Percentiles rank a stretch among this genome's conserved stretches.
Conservation (phyloP, 2,113 vertebrate species). For the Centropristis striata region DNA sequence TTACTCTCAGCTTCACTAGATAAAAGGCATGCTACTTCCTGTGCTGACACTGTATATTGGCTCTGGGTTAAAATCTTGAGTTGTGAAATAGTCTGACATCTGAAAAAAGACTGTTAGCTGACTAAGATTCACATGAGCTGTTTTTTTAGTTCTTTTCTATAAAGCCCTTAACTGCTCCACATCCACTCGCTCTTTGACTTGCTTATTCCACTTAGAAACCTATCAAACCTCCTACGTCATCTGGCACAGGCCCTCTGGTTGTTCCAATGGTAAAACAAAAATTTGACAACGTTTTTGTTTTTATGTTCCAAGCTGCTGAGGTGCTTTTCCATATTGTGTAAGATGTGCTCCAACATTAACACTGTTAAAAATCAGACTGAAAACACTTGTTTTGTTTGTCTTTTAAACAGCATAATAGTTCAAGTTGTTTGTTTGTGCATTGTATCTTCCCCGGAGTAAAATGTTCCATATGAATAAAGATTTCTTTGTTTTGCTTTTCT, state of each 20-base stretch:
- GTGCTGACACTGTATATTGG: background rate
- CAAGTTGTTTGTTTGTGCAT: background rate
- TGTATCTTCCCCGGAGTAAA: conserved; percentile 17
- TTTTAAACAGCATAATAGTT: conserved; percentile 18
- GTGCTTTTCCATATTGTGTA: conserved; percentile 2
- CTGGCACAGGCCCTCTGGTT: background rate
- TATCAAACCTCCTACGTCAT: background rate
- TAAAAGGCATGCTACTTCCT: background rate
- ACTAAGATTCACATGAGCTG: background rate
- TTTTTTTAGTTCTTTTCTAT: background rate
- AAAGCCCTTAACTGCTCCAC: background rate
- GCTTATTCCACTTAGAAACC: background rate
- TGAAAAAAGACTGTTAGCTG: background rate
- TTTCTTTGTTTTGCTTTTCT: conserved; percentile 32
- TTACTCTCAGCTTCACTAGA: background rate
- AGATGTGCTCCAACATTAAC: background rate
- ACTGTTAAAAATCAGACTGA: background rate
- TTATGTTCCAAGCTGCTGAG: background rate
- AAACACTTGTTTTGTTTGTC: conserved; percentile 38
- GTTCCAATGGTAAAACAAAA: background rate
- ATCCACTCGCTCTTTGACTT: background rate
- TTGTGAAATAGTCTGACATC: background rate
- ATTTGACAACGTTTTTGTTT: background rate
- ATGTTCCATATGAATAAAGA: conserved; percentile 15
- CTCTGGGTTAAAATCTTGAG: background rate